Evolutionary conservation across 2,888 invertebrate species (phyloP).

Genomic region (Acrocyrtus sp.): DNA sequence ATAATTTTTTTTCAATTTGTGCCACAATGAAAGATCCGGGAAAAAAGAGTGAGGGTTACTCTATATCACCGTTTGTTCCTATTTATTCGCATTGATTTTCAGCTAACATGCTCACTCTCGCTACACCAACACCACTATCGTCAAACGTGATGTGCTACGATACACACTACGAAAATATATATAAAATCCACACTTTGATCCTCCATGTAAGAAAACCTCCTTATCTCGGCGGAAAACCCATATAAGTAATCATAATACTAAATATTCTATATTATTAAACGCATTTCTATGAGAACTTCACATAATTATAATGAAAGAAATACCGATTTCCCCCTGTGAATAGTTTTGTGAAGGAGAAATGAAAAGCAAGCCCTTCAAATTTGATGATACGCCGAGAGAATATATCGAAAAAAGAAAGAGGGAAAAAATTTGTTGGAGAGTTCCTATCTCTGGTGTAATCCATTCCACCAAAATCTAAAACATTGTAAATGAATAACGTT

Average conservation of each 20-base stretch:
- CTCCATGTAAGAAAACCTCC: conserved; percentile 12
- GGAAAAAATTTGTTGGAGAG: conserved; percentile 7
- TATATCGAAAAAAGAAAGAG: conserved; percentile 34
- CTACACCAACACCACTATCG: no score
- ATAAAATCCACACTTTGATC: conserved; percentile 27
- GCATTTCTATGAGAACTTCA: conserved; percentile 17
- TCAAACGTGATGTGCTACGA: no score
- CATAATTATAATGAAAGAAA: conserved; percentile 45
- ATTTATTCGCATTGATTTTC: conserved; percentile 30
- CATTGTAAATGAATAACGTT: no score
- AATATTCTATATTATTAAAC: conserved; percentile 39
- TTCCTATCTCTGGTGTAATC: conserved; percentile 21
- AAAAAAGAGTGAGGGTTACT: no score
- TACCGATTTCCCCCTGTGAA: conserved; percentile 32
- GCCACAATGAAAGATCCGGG: no score
- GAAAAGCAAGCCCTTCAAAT: conserved; percentile 39
- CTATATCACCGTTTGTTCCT: no score
- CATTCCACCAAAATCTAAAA: no score
- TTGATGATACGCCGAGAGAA: conserved; percentile 40
- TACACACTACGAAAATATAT: neutral
- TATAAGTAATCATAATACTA: conserved; percentile 3
- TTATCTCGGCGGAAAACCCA: conserved; percentile 1
- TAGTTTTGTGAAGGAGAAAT: conserved; percentile 22
- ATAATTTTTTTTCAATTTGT: no score
- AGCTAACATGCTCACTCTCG: conserved; percentile 8